Percentiles rank a stretch among this genome's conserved stretches.
phyloP scores from a whole-genome alignment of 92 coral and sea anemone genomes.

The Epizoanthus rinbou region DNA sequence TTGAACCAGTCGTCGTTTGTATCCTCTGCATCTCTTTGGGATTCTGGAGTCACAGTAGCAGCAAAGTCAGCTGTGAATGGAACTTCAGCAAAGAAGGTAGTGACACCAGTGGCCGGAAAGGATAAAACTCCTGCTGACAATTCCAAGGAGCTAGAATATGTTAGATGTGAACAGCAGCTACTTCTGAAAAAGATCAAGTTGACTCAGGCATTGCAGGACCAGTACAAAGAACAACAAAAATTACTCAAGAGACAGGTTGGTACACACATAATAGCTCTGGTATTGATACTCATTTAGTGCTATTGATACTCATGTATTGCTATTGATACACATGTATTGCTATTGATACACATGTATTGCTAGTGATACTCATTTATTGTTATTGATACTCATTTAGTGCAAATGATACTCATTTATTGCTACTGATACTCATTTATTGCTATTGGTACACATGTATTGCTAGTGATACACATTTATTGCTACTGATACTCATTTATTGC shows the following conservation, averaged over 20 bases:
- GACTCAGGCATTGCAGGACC: conserved; percentile 72
- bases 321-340: too few relatives aligned
- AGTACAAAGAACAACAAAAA: conserved; percentile 82
- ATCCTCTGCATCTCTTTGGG: conserved; percentile 61
- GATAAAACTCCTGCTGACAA: conserved; percentile 9
- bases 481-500: too few relatives aligned
- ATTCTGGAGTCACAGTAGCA: conserved; percentile 8
- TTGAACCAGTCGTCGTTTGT: conserved; percentile 78
- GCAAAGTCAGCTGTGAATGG: neutral
- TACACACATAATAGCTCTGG: neutral
- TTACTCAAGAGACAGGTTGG: conserved; percentile 69
- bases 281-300: too few relatives aligned
- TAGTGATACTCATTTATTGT: too few relatives aligned
- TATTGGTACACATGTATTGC: too few relatives aligned
- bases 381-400: too few relatives aligned
- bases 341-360: too few relatives aligned
- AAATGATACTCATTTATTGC: too few relatives aligned
- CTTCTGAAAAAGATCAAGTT: conserved; percentile 66
- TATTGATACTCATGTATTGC: too few relatives aligned
- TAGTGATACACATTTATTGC: too few relatives aligned
- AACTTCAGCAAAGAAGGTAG: neutral
- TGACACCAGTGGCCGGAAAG: conserved; percentile 1
- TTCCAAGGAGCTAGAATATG: conserved; percentile 55
- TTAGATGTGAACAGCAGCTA: conserved; percentile 62
- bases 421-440: too few relatives aligned